Percentiles rank a stretch among this genome's conserved stretches.
Conservation (phyloP, 2,888 invertebrate genomes). For the Apotomis betuletana region DNA sequence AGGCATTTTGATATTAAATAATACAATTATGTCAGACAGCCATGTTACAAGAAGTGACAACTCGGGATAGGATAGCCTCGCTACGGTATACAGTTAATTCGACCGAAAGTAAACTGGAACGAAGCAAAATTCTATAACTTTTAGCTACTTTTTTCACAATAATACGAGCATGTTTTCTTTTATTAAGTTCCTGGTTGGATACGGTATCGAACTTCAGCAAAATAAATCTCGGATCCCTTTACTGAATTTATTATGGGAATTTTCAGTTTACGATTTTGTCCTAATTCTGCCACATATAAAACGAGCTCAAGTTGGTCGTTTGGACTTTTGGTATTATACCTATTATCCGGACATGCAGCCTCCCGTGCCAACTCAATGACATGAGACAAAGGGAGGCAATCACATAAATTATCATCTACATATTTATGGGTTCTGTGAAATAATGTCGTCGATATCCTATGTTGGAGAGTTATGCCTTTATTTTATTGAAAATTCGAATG, state of each 20-base stretch:
- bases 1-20: not conserved
- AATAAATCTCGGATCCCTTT: not conserved
- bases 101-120: not conserved
- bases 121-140: no score
- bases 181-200: no score
- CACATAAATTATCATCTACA: conserved; percentile 40
- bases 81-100: no score
- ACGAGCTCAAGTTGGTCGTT: conserved; percentile 42
- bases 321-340: conserved; percentile 48
- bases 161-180: no score
- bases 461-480: conserved; percentile 15
- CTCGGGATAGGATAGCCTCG: no score
- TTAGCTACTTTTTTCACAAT: no score
- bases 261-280: not conserved
- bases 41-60: no score
- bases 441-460: conserved; percentile 34
- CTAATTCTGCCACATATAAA: not conserved
- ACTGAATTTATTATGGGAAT: not conserved
- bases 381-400: conserved; percentile 49
- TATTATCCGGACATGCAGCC: conserved; percentile 67
- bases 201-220: not conserved
- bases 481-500: not conserved
- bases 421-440: conserved; percentile 37
- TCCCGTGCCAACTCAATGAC: conserved; percentile 59
- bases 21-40: not conserved